Conservation (phyloP, 2,888 invertebrate genomes). For the Unio delphinus region DNA sequence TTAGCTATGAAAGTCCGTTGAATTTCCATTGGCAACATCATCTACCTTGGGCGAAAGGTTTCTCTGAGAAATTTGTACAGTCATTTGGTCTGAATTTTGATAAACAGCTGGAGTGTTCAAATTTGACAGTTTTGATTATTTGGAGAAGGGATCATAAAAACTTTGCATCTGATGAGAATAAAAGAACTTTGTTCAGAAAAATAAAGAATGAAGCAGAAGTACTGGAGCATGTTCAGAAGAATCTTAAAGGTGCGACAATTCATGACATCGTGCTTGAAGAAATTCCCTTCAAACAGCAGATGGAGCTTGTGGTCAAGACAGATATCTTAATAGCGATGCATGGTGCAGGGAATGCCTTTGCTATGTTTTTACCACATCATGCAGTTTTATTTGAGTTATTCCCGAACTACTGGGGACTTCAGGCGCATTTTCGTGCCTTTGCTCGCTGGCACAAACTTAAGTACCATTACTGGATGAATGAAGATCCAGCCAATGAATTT, state of each 20-base stretch:
- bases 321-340: constrained; percentile 40
- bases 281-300: constrained; percentile 23
- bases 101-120: constrained; percentile 20
- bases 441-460: constrained; percentile 28
- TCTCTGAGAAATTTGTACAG: constrained; percentile 21
- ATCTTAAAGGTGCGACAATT: constrained; percentile 9
- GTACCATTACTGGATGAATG: constrained; percentile 30
- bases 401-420: constrained; percentile 34
- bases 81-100: constrained; percentile 14
- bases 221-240: constrained; percentile 3
- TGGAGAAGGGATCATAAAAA: constrained; percentile 24
- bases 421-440: constrained; percentile 28
- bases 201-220: constrained; percentile 30
- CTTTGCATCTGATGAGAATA: too few species aligned
- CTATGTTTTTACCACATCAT: constrained; percentile 28
- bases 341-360: constrained; percentile 31
- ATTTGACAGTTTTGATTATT: constrained; percentile 20
- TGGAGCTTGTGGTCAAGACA: constrained; percentile 24
- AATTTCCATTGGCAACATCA: constrained; percentile 23
- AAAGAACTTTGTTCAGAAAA: constrained; percentile 17
- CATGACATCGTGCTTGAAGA: constrained; percentile 18
- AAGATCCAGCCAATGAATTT: constrained; percentile 22
- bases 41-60: constrained; percentile 21
- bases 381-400: constrained; percentile 31
- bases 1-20: constrained; percentile 36